phyloP scores from a whole-genome alignment of 2,888 invertebrate species.

The Epinotia demarniana region DNA sequence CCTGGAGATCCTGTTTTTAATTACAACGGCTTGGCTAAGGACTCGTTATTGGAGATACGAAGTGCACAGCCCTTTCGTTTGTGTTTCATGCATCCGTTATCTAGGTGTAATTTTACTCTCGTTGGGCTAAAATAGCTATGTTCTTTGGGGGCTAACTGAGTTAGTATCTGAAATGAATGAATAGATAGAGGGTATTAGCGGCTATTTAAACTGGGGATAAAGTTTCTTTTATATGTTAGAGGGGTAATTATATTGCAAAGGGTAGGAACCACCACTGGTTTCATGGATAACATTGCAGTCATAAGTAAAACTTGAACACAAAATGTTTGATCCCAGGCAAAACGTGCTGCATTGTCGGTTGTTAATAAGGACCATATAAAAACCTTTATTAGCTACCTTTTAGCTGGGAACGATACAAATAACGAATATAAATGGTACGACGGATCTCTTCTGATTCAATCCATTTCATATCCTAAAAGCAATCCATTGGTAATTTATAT shows the following conservation, averaged over 20 bases:
- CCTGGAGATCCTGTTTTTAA: constrained; percentile 42
- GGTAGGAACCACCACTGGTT: too few species aligned
- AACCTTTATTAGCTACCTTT: background rate
- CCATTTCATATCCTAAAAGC: too few species aligned
- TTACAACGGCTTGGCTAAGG: constrained; percentile 31
- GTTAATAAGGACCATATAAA: background rate
- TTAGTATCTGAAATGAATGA: too few species aligned
- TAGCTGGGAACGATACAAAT: background rate
- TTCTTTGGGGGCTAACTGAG: too few species aligned
- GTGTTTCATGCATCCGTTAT: background rate
- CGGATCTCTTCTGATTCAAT: background rate
- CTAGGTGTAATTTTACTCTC: too few species aligned
- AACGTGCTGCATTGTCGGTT: background rate
- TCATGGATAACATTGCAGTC: background rate
- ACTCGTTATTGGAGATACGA: constrained; percentile 23
- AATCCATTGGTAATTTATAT: too few species aligned
- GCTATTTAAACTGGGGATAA: too few species aligned
- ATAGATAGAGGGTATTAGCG: too few species aligned
- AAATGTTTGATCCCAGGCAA: background rate
- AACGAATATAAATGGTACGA: background rate
- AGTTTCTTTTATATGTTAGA: too few species aligned
- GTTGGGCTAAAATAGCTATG: too few species aligned
- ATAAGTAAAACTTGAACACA: background rate
- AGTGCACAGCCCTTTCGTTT: background rate
- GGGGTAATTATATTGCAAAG: too few species aligned